Conservation (phyloP, 2,797 vertebrate genomes). For the Sciaenops ocellatus region DNA sequence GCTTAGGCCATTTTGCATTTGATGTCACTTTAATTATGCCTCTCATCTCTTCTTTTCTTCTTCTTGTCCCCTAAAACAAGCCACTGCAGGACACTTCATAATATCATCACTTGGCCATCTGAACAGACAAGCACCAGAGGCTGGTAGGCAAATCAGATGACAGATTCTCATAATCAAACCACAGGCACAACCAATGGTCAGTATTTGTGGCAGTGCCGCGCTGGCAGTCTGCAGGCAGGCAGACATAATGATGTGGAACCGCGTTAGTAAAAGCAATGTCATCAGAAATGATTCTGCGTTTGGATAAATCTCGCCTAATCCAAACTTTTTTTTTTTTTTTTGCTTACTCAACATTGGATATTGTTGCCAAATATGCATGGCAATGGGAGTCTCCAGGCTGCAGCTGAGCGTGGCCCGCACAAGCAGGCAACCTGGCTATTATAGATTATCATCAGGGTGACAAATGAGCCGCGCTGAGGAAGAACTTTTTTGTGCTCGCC, state of each 20-base stretch:
- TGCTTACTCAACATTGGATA: slow-evolving; percentile 46
- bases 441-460: slow-evolving; percentile 77
- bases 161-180: slow-evolving; percentile 59
- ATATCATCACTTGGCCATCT: slow-evolving; percentile 33
- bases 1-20: slow-evolving; percentile 27
- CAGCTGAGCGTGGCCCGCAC: slow-evolving; percentile 62
- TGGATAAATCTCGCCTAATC: slow-evolving; percentile 45
- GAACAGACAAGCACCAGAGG: slow-evolving; percentile 47
- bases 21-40: slow-evolving; percentile 34
- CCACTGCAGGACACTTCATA: slow-evolving; percentile 18
- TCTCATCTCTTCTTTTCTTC: slow-evolving; percentile 20
- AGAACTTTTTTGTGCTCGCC: slow-evolving; percentile 22
- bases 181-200: slow-evolving; percentile 39
- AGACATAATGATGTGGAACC: slow-evolving; percentile 58
- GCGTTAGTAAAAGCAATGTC: slow-evolving; percentile 56
- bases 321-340: slow-evolving; percentile 11
- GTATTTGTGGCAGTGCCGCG: slow-evolving; percentile 36
- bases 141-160: slow-evolving; percentile 45
- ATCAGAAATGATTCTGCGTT: slow-evolving; percentile 54
- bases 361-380: slow-evolving; percentile 53
- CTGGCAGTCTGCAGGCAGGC: slow-evolving; percentile 48
- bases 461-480: slow-evolving; percentile 59
- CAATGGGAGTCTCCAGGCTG: slow-evolving; percentile 36
- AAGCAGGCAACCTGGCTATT: slow-evolving; percentile 60
- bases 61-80: slow-evolving; percentile 12